Base-by-base conservation (phyloP, 2,113 vertebrate species). In the Macquaria australasica region DNA sequence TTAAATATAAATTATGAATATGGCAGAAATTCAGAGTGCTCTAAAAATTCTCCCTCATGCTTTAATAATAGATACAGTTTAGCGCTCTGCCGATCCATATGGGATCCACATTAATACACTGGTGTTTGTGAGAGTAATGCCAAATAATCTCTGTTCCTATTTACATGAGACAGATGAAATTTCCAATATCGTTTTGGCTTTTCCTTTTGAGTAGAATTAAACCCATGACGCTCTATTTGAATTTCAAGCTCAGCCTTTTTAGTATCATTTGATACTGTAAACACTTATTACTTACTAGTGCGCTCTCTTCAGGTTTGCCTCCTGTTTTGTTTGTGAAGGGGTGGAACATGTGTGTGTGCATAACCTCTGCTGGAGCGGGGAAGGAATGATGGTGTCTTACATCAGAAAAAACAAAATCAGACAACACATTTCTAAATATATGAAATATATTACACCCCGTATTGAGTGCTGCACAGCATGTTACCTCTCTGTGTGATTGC, bases 51-150 rank as follows among this genome's bases (percentile, higher is more conserved):
- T 95, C 92, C 93, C 90, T 95, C 94, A 92, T 80, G 87, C 95
- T 97, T 99, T 94, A 98, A 97, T 99, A 97, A 98, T 98, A 96
- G 95, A 98, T 98, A 95, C 79, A 90, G 90, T 96, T 96, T 96
- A 96, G 96, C 94, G 95, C 96, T 95, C 91, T 89, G 93, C 92
- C 89, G 94, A 95, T 95, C 96, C 94, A 91, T 94, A 95, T 93
- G 94, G 95, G 84, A 95, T 71, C 79, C 69, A 23, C 34, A 92
- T 88, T 94, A 94, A 95, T 89, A 90, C 94, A 79, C 85, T 90
- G 86, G 93, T 95, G 95, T 96, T 96, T 96, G 93, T 72, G 94
- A 93, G 92, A 93, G 94, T 94, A 95, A 96, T 88, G 96, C 95
- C 91, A 90, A 76, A 89, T 93, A 94, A 95, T 96, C 87, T 91